Evolutionary conservation across 2,113 vertebrate species (phyloP).

Genomic region (Castor canadensis): DNA sequence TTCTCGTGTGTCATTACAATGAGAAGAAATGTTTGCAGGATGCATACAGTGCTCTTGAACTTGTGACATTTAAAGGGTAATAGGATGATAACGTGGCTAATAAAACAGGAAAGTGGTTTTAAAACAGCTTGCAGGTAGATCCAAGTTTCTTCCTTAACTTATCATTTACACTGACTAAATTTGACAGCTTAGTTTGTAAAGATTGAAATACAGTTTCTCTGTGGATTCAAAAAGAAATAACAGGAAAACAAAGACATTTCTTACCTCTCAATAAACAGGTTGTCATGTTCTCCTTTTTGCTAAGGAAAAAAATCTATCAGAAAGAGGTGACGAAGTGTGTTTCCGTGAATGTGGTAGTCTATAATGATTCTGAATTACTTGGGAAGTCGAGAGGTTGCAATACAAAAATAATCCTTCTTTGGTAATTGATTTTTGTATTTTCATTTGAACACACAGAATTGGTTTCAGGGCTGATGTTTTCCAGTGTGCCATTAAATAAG

Average conservation of each 20-base stretch:
- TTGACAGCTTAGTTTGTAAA: constrained; percentile 69
- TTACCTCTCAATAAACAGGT: background rate
- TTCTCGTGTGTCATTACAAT: constrained; percentile 73
- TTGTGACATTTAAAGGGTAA: constrained; percentile 83
- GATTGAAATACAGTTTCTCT: background rate
- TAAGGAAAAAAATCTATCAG: background rate
- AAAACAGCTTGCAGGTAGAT: constrained; percentile 56
- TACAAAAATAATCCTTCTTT: constrained; percentile 49
- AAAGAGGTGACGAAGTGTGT: background rate
- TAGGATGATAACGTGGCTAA: constrained; percentile 81
- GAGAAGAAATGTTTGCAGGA: constrained; percentile 74
- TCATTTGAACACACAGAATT: constrained; percentile 26
- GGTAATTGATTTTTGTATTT: constrained; percentile 61
- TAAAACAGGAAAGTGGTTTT: constrained; percentile 81
- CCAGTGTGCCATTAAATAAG: background rate
- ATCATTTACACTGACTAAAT: constrained; percentile 67
- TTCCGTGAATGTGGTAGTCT: background rate
- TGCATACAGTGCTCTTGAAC: constrained; percentile 79
- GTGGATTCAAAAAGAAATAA: constrained; percentile 3
- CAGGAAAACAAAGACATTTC: constrained; percentile 35
- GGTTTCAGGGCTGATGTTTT: background rate
- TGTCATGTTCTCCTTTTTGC: background rate
- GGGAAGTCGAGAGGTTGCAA: constrained; percentile 26
- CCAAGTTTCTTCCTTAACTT: constrained; percentile 20
- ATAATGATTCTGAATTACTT: constrained; percentile 45